Base-by-base conservation (phyloP, 1,140 invertebrate species). In the Philotrypesis tridentata region DNA sequence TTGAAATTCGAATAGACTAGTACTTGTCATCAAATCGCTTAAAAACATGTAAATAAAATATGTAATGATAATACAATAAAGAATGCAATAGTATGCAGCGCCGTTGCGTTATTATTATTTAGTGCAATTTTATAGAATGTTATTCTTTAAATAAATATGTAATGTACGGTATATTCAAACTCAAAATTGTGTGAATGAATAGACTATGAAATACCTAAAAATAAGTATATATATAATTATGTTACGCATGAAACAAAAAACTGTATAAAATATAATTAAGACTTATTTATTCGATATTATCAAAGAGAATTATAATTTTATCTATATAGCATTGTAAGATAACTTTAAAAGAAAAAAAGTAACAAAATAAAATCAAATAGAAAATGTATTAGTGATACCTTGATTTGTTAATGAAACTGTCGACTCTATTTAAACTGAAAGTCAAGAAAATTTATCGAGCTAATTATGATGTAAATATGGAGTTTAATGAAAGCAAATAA, bases 381-480 rank as follows among this genome's bases (percentile, higher is more conserved):
- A 48, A 48, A 48, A 48, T 17, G 1, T 48, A 14, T 14, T 1
- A 48, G 33, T 9, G 9, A 37, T 37, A 48, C 43, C 1, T 48
- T 2, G 12, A 17, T 48, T 17, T 48, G 4, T 17, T 48, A 17
- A 55, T 55, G 0, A 55, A 7, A 55, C 6, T 17, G 55, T 23
- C 70, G 4, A 23, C 23, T 55, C 0, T 61, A 73, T 80, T 80
- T 74, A 72, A 80, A 80, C 68, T 80, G 79, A 74, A 80, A 80
- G 79, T 73, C 79, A 74, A 67, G n/a, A 9, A 33, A 48, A 43
- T 67, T 33, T 8, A 0, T 43, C 37, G 40, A 21, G 48, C 21
- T 55, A 55, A n/a, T n/a, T 7, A 37, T 37, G 48, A n/a, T 55
- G 48, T 55, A 55, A n/a, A 55, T 55, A 55, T 55, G 48, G 48